These are phyloP conservation scores for Amphipoea lucens DNA, from an alignment of 2,888 invertebrate species.

Conservation along the genomic window DNA sequence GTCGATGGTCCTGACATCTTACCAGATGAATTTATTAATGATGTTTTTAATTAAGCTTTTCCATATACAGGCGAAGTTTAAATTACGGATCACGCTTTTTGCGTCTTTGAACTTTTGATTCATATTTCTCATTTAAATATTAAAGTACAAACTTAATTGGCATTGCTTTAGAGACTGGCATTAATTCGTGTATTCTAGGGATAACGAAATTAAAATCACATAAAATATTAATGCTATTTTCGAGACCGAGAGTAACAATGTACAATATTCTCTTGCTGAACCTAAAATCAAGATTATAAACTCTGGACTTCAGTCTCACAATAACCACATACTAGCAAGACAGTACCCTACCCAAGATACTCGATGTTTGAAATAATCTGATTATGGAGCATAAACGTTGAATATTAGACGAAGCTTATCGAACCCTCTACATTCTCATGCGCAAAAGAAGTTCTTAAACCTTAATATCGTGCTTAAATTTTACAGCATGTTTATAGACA, in stretches of 20 bases:
- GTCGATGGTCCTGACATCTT: slow-evolving; percentile 69
- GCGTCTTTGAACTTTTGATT: slow-evolving; percentile 27
- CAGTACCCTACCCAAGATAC: slow-evolving; percentile 21
- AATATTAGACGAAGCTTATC: slow-evolving; percentile 52
- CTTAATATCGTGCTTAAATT: slow-evolving; percentile 67
- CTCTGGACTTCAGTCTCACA: slow-evolving; percentile 25
- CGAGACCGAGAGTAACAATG: neutral
- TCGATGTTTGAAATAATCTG: slow-evolving; percentile 48
- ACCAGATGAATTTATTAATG: slow-evolving; percentile 59
- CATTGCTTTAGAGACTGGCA: neutral
- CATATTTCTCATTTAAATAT: slow-evolving; percentile 21
- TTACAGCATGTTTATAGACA: slow-evolving; percentile 71
- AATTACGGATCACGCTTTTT: slow-evolving; percentile 36
- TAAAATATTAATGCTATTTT: neutral
- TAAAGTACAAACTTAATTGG: slow-evolving; percentile 11
- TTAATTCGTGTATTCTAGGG: neutral
- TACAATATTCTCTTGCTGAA: neutral
- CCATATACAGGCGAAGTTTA: slow-evolving; percentile 30
- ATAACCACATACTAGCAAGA: slow-evolving; percentile 29
- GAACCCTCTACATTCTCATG: slow-evolving; percentile 53
- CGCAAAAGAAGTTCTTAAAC: slow-evolving; percentile 67
- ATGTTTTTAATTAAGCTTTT: slow-evolving; percentile 57
- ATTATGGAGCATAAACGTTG: slow-evolving; percentile 51
- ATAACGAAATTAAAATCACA: neutral
- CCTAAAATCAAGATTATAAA: slow-evolving; percentile 21